These are phyloP conservation scores for Lysiphlebus fabarum DNA, from an alignment of 1,140 invertebrate species.

Conservation along the genomic window DNA sequence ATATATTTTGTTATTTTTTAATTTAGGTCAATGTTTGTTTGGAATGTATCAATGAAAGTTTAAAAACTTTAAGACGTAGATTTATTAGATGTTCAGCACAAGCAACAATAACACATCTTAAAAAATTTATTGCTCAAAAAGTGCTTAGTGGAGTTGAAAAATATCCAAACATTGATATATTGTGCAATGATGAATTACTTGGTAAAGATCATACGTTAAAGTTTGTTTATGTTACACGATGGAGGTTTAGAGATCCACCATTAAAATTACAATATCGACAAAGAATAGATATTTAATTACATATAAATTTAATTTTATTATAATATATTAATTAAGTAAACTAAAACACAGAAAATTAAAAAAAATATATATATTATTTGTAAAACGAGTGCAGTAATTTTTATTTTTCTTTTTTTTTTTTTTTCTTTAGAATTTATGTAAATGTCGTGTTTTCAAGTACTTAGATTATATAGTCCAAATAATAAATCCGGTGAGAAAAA, in stretches of 20 bases:
- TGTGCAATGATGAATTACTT: constrained; percentile 96
- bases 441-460: too few species aligned
- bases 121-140: constrained; percentile 97
- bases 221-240: constrained; percentile 96
- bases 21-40: constrained; percentile 80
- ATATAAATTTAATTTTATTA: constrained; percentile 3
- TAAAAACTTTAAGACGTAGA: constrained; percentile 80
- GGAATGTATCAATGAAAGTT: constrained; percentile 79
- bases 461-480: too few species aligned
- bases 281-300: constrained; percentile 63
- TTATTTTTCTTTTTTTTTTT: too few species aligned
- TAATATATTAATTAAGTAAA: constrained; percentile 13
- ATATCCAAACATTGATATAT: constrained; percentile 95
- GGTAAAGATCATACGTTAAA: constrained; percentile 98
- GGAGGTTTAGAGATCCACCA: constrained; percentile 91
- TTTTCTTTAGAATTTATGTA: too few species aligned
- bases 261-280: constrained; percentile 80
- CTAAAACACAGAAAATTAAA: neutral
- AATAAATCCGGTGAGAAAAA: too few species aligned
- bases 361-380: neutral
- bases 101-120: constrained; percentile 93
- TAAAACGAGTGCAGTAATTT: constrained; percentile 1
- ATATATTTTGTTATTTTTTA: constrained; percentile 7
- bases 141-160: constrained; percentile 86
- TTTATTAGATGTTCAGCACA: constrained; percentile 94